Evolutionary conservation across 2,888 invertebrate species (phyloP).

Genomic region (Drosophila robusta): DNA sequence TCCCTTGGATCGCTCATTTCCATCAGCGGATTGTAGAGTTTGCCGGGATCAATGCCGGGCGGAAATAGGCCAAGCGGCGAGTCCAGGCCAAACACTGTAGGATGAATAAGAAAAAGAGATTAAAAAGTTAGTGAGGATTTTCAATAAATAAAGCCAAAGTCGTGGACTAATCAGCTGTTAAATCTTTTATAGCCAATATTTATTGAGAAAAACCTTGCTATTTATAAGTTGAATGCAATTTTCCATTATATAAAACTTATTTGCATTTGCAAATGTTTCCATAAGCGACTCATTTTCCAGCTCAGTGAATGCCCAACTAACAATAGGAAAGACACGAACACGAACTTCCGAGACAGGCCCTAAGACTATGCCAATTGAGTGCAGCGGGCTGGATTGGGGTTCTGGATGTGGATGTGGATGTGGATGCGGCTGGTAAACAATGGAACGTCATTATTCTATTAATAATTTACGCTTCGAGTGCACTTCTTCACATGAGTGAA

Average conservation of each 20-base stretch:
- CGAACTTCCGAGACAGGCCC: constrained; percentile 15
- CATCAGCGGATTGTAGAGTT: constrained; percentile 90
- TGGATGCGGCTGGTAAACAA: constrained; percentile 72
- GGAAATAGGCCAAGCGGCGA: constrained; percentile 91
- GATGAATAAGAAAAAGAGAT: too few species aligned
- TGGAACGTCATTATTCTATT: constrained; percentile 83
- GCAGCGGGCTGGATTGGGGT: constrained; percentile 9
- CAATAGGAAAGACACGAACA: constrained; percentile 39
- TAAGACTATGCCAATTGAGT: constrained; percentile 54
- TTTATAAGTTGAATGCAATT: constrained; percentile 39
- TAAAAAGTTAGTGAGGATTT: neutral
- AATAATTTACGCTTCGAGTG: constrained; percentile 82
- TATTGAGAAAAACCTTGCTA: neutral
- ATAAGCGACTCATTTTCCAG: constrained; percentile 70
- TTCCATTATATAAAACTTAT: constrained; percentile 39
- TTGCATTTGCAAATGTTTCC: constrained; percentile 51
- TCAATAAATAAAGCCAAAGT: neutral
- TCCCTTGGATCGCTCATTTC: constrained; percentile 90
- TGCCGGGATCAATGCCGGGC: constrained; percentile 90
- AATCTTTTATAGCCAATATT: neutral
- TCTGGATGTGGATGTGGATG: constrained; percentile 21
- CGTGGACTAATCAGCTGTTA: constrained; percentile 13
- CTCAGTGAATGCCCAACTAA: constrained; percentile 63
- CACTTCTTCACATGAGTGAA: constrained; percentile 78
- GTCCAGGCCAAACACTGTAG: constrained; percentile 91